A percentile compares a stretch with the other conserved stretches of the same genome.
Conservation (phyloP, 2,888 invertebrate genomes). For the Rhogogaster chlorosoma region DNA sequence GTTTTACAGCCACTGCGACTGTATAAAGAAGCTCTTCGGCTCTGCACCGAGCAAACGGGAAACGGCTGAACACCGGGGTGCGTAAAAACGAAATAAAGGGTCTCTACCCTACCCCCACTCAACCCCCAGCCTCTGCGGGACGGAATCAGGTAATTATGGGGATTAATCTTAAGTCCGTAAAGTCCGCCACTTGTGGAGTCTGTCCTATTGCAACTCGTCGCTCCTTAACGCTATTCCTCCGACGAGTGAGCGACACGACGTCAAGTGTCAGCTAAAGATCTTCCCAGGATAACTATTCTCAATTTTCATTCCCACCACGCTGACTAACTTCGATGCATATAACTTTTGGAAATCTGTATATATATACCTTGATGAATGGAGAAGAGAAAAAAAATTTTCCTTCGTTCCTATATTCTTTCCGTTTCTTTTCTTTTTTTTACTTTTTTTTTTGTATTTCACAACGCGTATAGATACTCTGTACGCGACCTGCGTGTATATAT, state of each 20-base stretch:
- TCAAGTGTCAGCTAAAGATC: conserved; percentile 29
- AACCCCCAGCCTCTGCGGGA: not conserved
- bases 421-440: not conserved
- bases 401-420: not conserved
- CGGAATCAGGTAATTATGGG: conserved; percentile 74
- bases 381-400: not conserved
- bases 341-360: not conserved
- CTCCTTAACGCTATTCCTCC: not conserved
- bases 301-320: not conserved
- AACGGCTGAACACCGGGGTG: conserved; percentile 13
- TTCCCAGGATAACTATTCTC: conserved; percentile 22
- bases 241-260: conserved; percentile 3
- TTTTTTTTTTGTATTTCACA: not conserved
- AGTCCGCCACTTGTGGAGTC: conserved; percentile 77
- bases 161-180: conserved; percentile 77
- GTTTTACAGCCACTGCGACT: conserved; percentile 39
- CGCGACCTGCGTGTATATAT: not conserved
- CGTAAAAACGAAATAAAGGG: conserved; percentile 70
- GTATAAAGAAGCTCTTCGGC: conserved; percentile 36
- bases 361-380: not conserved
- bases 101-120: conserved; percentile 56
- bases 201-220: conserved; percentile 42
- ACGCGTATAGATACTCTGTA: not conserved
- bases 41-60: conserved; percentile 10
- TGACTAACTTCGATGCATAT: not conserved